Conservation (phyloP, 2,113 vertebrate species). For the Oncorhynchus gorbuscha region DNA sequence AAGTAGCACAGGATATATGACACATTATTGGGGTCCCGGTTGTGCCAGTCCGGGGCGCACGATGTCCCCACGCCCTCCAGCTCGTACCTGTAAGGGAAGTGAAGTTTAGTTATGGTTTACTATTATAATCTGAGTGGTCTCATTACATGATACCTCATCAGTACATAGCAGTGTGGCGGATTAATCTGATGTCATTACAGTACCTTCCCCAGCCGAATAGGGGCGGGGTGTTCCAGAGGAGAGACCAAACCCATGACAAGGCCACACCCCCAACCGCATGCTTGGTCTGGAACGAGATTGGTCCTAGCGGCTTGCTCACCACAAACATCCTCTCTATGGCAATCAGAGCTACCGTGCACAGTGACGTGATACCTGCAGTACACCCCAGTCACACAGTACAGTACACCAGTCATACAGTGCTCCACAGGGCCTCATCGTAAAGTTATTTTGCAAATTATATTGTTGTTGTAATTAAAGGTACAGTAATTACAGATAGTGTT, state of each 20-base stretch:
- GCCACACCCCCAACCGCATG: conserved; percentile 65
- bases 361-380: conserved; percentile 69
- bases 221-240: conserved; percentile 73
- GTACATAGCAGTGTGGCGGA: no score
- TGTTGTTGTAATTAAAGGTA: no score
- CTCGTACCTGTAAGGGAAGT: conserved; percentile 55
- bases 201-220: conserved; percentile 73
- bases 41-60: conserved; percentile 76
- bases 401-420: no score
- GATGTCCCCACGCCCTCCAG: conserved; percentile 74
- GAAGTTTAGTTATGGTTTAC: no score
- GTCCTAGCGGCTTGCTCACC: conserved; percentile 71
- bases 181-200: no score
- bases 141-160: no score
- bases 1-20: conserved; percentile 76
- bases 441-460: no score
- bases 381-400: neutral
- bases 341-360: conserved; percentile 76
- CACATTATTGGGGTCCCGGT: conserved; percentile 63
- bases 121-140: no score
- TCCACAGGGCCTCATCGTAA: no score
- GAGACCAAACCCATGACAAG: conserved; percentile 73
- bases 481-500: no score
- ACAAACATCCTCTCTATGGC: conserved; percentile 75
- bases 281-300: conserved; percentile 57